phyloP scores from a whole-genome alignment of 2,888 invertebrate species.

The Orthosia cruda region DNA sequence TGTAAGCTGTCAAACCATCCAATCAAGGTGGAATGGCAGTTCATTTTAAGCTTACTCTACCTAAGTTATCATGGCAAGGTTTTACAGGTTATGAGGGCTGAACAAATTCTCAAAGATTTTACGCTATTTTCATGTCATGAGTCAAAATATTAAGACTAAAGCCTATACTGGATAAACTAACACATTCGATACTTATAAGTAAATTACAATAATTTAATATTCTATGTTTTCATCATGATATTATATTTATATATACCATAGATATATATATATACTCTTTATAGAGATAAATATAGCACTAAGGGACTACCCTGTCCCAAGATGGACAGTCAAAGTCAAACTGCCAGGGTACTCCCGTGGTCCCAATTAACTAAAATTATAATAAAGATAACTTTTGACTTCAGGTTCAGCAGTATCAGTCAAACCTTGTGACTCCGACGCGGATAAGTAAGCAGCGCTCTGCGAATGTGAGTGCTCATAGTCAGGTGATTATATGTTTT shows the following conservation, averaged over 20 bases:
- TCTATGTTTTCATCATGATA: neutral
- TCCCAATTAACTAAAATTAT: neutral
- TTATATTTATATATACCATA: no score
- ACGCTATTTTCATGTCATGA: neutral
- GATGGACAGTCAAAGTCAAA: no score
- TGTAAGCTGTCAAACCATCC: no score
- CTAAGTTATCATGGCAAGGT: no score
- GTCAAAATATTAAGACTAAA: neutral
- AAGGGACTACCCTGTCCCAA: slow-evolving; percentile 8
- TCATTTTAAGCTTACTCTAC: no score
- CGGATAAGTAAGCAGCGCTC: slow-evolving; percentile 87
- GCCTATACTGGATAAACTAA: neutral
- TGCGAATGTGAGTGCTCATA: slow-evolving; percentile 78
- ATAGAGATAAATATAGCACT: no score
- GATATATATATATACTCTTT: neutral
- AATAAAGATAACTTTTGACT: slow-evolving; percentile 53
- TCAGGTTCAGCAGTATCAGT: slow-evolving; percentile 84
- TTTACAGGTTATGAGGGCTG: no score
- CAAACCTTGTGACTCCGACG: slow-evolving; percentile 87
- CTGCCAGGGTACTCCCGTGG: slow-evolving; percentile 40
- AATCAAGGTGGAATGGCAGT: no score
- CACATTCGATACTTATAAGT: neutral
- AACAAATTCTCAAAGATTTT: neutral
- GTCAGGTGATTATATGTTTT: slow-evolving; percentile 78
- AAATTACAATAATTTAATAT: neutral